These are phyloP conservation scores for Piprites chloris DNA, from an alignment of 2,113 vertebrate genomes.

Conservation along the genomic window DNA sequence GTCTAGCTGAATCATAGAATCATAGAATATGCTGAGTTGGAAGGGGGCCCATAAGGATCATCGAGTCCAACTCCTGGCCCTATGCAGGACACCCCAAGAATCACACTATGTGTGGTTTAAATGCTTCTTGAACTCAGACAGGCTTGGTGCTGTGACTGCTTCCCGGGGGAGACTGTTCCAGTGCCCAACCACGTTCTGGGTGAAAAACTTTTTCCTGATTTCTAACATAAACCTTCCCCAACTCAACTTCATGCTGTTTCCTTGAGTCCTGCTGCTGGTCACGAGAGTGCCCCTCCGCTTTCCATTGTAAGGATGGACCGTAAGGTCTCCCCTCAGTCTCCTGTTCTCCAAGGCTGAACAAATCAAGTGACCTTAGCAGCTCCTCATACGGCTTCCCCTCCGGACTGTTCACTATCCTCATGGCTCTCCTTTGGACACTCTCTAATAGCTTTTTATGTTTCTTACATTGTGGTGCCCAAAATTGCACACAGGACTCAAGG, in stretches of 20 bases:
- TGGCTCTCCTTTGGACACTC: neutral
- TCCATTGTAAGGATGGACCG: neutral
- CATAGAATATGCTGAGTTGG: neutral
- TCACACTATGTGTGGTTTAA: neutral
- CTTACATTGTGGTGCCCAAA: neutral
- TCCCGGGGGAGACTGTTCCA: neutral
- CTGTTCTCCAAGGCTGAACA: neutral
- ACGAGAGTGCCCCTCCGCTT: neutral
- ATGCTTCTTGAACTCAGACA: neutral
- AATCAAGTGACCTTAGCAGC: neutral
- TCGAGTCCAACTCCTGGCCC: fast-evolving
- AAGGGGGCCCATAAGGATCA: neutral
- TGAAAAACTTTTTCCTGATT: neutral
- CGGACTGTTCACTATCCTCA: neutral
- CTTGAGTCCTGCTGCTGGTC: neutral
- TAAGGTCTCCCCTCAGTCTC: neutral
- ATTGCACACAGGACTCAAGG: fast-evolving
- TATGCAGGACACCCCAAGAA: neutral
- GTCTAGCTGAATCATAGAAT: neutral
- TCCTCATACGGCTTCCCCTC: neutral
- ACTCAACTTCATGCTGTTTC: neutral
- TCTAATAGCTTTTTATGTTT: neutral
- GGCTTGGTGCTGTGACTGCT: neutral
- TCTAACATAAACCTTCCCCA: neutral
- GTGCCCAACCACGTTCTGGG: neutral